These are phyloP conservation scores for Intellagama lesueurii DNA, from an alignment of 2,797 vertebrate genomes.

Conservation along the genomic window DNA sequence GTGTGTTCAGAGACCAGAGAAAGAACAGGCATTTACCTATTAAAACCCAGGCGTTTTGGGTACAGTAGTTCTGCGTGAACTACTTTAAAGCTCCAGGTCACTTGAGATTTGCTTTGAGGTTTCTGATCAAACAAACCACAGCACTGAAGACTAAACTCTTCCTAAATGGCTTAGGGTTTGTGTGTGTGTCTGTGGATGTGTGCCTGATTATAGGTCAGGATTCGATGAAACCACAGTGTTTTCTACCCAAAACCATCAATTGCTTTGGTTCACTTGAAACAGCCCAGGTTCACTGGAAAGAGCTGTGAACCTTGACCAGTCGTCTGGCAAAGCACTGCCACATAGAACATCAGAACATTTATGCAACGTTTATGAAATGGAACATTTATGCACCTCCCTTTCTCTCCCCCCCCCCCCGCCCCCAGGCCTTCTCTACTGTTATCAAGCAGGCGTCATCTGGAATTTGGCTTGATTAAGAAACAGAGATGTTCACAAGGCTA, in stretches of 20 bases:
- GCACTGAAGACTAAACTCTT: constrained; percentile 46
- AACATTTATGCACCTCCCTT: constrained; percentile 20
- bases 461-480: constrained; percentile 4
- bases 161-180: constrained; percentile 17
- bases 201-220: constrained; percentile 37
- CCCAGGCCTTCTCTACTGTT: not conserved
- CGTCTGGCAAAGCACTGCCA: constrained; percentile 6
- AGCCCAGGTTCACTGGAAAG: constrained; percentile 40
- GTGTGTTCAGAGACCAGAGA: constrained; percentile 13
- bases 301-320: constrained; percentile 37
- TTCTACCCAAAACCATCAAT: constrained; percentile 29
- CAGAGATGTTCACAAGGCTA: not conserved
- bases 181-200: too few species aligned
- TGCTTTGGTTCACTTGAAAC: constrained; percentile 39
- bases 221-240: constrained; percentile 45
- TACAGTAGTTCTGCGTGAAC: constrained; percentile 11
- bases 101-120: constrained; percentile 50
- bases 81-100: constrained; percentile 48
- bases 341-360: constrained; percentile 5
- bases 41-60: constrained; percentile 31
- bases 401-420: not conserved
- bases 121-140: constrained; percentile 49
- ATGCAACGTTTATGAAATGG: constrained; percentile 2
- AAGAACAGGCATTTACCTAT: constrained; percentile 18
- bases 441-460: not conserved